These are phyloP conservation scores for Delichon dasypus DNA, from an alignment of 2,797 vertebrate species.

Conservation along the genomic window DNA sequence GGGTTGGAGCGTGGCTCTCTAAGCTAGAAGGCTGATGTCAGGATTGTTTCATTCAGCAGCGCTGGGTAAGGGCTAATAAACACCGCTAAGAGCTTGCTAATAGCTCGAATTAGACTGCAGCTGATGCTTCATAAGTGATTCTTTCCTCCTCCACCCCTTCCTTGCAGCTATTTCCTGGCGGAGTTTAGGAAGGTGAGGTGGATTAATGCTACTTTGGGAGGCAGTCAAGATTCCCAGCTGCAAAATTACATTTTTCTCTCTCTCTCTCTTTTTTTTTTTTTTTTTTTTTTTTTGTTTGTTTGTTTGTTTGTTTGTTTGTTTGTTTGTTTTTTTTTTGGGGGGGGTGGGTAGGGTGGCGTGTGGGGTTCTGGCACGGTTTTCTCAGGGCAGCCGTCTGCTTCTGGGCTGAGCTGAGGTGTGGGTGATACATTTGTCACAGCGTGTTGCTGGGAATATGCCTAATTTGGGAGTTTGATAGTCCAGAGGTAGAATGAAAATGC, in stretches of 20 bases:
- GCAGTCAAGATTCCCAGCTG: not conserved
- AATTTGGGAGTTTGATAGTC: not conserved
- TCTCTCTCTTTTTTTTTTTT: not conserved
- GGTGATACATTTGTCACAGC: not conserved
- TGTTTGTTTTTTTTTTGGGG: not conserved
- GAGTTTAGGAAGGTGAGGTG: constrained; percentile 22
- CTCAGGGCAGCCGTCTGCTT: not conserved
- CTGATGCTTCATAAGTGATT: constrained; percentile 40
- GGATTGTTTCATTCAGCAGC: not conserved
- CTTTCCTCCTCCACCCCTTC: not conserved
- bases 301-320: not conserved
- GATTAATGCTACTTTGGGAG: constrained; percentile 15
- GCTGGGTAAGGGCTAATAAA: constrained; percentile 27
- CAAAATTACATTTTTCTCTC: not conserved
- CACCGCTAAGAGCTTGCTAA: constrained; percentile 38
- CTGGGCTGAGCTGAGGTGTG: not conserved
- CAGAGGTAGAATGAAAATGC: not conserved
- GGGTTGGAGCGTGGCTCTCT: not conserved
- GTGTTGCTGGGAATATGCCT: not conserved
- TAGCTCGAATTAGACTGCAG: constrained; percentile 50
- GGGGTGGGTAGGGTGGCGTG: no score
- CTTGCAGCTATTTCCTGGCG: constrained; percentile 37
- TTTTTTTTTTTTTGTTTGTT: not conserved
- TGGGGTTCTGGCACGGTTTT: not conserved
- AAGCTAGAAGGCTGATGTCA: constrained; percentile 5